A percentile compares a stretch with the other conserved stretches of the same genome.
Conservation (phyloP, 2,113 vertebrate species). For the Bambusicola thoracicus region DNA sequence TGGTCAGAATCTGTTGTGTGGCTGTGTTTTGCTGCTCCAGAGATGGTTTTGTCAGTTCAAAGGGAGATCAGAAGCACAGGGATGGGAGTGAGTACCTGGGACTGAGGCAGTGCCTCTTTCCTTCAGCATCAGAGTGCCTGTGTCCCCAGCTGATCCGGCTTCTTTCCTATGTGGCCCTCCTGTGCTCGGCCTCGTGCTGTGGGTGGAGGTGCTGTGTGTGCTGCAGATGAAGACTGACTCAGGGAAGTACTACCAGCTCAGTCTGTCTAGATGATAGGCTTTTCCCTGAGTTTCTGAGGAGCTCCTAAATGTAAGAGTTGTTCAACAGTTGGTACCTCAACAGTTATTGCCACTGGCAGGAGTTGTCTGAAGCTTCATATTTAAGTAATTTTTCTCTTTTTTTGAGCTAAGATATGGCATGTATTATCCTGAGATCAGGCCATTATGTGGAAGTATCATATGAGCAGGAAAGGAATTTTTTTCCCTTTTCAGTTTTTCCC, state of each 20-base stretch:
- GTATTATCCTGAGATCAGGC: not conserved
- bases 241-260: not conserved
- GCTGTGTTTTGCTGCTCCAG: not conserved
- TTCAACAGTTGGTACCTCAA: not conserved
- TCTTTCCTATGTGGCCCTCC: accelerated
- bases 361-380: not conserved
- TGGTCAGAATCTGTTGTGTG: not conserved
- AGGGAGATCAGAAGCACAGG: not conserved
- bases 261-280: accelerated
- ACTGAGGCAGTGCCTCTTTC: not conserved
- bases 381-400: not conserved
- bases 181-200: accelerated
- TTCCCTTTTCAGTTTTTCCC: not conserved
- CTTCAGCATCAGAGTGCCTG: not conserved
- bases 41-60: not conserved
- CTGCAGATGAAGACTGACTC: not conserved
- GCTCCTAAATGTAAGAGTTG: not conserved
- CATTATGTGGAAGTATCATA: not conserved
- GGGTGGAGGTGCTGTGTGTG: not conserved
- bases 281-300: not conserved
- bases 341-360: not conserved
- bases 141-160: not conserved
- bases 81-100: not conserved
- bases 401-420: not conserved
- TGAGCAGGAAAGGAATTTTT: not conserved